Conservation (phyloP, 2,888 invertebrate species). For the Lamellibrachia satsuma region DNA sequence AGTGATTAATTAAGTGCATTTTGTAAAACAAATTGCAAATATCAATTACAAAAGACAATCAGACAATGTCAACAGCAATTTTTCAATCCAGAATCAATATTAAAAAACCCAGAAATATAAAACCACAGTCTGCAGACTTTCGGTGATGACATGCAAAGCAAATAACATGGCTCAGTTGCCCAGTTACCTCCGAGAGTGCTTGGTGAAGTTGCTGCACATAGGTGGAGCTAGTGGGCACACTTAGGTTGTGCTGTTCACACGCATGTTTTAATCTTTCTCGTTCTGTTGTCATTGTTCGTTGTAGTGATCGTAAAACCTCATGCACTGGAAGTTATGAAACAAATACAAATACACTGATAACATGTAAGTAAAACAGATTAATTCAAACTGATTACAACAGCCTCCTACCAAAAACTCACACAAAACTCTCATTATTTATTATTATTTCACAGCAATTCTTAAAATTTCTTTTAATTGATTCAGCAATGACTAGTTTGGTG, state of each 20-base stretch:
- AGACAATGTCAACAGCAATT: not conserved
- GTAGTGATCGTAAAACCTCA: conserved; percentile 34
- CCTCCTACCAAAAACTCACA: not conserved
- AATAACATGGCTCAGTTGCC: not conserved
- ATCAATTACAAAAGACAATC: not conserved
- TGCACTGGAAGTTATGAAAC: conserved; percentile 36
- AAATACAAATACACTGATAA: not conserved
- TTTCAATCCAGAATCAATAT: not conserved
- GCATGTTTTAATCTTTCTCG: conserved; percentile 75
- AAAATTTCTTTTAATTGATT: conserved; percentile 41
- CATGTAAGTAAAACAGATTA: not conserved
- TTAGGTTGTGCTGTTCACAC: conserved; percentile 67
- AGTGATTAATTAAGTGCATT: not conserved
- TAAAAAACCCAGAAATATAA: not conserved
- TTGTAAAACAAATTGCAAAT: not conserved
- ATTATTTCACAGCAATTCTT: not conserved
- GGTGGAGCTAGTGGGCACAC: not conserved
- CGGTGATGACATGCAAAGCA: not conserved
- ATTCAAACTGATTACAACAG: not conserved
- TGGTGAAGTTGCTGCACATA: conserved; percentile 25
- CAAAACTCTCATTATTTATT: not conserved
- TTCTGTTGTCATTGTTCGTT: conserved; percentile 64
- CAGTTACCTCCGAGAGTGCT: conserved; percentile 29
- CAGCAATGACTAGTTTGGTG: too few relatives aligned
- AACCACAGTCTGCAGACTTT: not conserved